Evolutionary conservation across 1,140 invertebrate genomes (phyloP).

Genomic region (Teleogryllus occipitalis): DNA sequence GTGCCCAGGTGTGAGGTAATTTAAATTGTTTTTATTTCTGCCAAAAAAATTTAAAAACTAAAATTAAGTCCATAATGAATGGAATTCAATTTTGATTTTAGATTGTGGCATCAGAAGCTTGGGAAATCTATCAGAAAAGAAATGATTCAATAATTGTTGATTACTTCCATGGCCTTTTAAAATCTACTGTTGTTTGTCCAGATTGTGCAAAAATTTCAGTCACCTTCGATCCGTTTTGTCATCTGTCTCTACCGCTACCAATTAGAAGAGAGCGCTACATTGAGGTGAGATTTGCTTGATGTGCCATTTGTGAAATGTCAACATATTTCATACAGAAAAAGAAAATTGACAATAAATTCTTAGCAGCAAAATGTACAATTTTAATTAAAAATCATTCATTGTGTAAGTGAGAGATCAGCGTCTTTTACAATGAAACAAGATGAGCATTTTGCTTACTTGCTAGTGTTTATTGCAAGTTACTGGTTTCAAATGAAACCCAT

Average conservation of each 20-base stretch:
- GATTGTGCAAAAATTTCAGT: slow-evolving; percentile 51
- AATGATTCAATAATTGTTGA: slow-evolving; percentile 62
- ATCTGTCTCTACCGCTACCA: slow-evolving; percentile 52
- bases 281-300: slow-evolving; percentile 29
- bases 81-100: not conserved
- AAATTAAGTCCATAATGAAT: not conserved
- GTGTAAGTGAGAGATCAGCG: too few species aligned
- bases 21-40: too few species aligned
- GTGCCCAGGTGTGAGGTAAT: too few species aligned
- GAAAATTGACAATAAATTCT: too few species aligned
- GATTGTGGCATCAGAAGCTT: slow-evolving; percentile 45
- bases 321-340: too few species aligned
- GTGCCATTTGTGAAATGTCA: too few species aligned
- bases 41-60: not conserved
- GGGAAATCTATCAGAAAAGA: slow-evolving; percentile 51
- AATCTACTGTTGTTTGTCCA: slow-evolving; percentile 56
- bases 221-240: slow-evolving; percentile 58
- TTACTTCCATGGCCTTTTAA: slow-evolving; percentile 54
- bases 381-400: too few species aligned
- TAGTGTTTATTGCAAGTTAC: too few species aligned
- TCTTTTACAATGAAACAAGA: too few species aligned
- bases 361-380: too few species aligned
- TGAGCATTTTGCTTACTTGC: too few species aligned
- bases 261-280: slow-evolving; percentile 42
- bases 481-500: too few species aligned